Evolutionary conservation across 2,113 vertebrate species (phyloP).

Genomic region (Sclerurus mexicanus): DNA sequence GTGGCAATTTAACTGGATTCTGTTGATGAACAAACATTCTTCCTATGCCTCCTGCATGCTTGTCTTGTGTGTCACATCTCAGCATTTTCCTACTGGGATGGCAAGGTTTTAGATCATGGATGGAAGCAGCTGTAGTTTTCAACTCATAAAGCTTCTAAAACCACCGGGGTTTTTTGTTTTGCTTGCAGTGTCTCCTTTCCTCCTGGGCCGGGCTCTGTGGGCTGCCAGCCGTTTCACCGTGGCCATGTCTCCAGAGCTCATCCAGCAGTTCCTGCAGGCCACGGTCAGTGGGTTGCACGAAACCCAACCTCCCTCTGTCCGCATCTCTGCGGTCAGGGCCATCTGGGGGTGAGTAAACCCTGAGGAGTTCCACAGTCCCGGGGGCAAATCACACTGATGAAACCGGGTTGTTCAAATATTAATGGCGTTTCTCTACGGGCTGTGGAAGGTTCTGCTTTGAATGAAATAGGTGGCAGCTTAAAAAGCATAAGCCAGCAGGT

Average conservation of each 20-base stretch:
- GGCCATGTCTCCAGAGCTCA: conserved; percentile 95
- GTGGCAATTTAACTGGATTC: not conserved
- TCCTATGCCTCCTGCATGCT: not conserved
- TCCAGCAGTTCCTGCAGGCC: conserved; percentile 97
- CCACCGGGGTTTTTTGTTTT: not conserved
- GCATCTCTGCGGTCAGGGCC: conserved; percentile 94
- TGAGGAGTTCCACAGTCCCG: not conserved
- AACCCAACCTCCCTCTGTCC: conserved; percentile 91
- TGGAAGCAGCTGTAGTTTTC: not conserved
- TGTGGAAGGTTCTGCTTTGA: not conserved
- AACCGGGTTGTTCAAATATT: not conserved
- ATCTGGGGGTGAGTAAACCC: conserved; percentile 92
- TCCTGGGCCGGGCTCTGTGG: conserved; percentile 94
- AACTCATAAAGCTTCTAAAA: not conserved
- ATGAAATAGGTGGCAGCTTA: not conserved
- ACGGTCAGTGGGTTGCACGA: conserved; percentile 95
- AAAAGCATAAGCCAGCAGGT: not conserved
- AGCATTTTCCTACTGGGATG: not conserved
- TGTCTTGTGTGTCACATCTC: not conserved
- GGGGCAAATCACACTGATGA: not conserved
- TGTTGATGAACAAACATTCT: not conserved
- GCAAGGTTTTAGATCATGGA: not conserved
- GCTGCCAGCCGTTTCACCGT: conserved; percentile 95
- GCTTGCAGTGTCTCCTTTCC: conserved; percentile 88
- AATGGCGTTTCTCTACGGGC: not conserved